Conservation (phyloP, 2,113 vertebrate species). For the Poicephalus gulielmi region DNA sequence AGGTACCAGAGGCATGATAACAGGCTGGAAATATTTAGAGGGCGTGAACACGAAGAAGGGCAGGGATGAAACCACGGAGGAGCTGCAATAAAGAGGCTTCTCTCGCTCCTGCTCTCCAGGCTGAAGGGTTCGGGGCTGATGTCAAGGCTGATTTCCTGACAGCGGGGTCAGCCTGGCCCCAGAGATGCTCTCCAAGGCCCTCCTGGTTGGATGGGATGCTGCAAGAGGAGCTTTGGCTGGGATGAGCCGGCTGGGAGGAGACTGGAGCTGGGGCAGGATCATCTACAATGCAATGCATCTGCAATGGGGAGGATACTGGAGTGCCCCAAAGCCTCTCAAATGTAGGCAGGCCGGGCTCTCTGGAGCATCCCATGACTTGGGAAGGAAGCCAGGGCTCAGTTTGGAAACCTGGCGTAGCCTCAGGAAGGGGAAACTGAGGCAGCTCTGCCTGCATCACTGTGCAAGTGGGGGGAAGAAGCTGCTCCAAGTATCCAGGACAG, state of each 20-base stretch:
- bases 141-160: slow-evolving; percentile 42
- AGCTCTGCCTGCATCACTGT: not conserved
- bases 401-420: not conserved
- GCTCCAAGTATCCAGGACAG: fast-evolving
- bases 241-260: not conserved
- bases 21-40: slow-evolving; percentile 66
- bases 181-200: not conserved
- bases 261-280: not conserved
- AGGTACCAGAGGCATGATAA: slow-evolving; percentile 63
- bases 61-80: slow-evolving; percentile 44
- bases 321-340: not conserved
- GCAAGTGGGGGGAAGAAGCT: not conserved
- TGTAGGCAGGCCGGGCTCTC: not conserved
- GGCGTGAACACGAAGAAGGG: slow-evolving; percentile 40
- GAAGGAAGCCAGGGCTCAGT: not conserved
- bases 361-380: not conserved
- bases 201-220: not conserved
- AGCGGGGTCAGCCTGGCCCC: not conserved
- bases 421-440: not conserved
- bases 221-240: fast-evolving
- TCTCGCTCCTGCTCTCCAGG: not conserved
- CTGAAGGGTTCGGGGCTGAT: not conserved
- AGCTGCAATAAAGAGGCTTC: slow-evolving; percentile 30
- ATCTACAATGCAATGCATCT: not conserved
- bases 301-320: not conserved